Evolutionary conservation across 1,140 invertebrate species (phyloP).

Genomic region (Leptinotarsa undecemlineata): DNA sequence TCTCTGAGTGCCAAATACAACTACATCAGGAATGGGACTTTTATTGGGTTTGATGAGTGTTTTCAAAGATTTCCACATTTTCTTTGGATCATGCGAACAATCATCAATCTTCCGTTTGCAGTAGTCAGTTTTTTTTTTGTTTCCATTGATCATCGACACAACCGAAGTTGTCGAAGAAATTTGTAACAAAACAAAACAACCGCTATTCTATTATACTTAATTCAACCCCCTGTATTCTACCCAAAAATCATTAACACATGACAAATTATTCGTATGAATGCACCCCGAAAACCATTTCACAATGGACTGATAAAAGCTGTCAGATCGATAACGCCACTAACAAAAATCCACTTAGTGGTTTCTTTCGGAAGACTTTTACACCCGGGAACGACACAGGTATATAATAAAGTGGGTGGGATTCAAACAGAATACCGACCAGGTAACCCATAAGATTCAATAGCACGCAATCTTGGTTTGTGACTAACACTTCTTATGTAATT

Average conservation of each 20-base stretch:
- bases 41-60: no score
- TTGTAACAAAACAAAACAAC: no score
- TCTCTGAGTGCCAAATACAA: no score
- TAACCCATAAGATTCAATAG: background rate
- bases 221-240: background rate
- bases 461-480: background rate
- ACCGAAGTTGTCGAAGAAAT: no score
- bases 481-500: slow-evolving; percentile 11
- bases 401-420: background rate
- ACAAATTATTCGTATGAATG: background rate
- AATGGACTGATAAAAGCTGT: background rate
- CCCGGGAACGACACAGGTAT: background rate
- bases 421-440: slow-evolving; percentile 2
- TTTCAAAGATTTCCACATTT: no score
- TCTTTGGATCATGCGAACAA: no score
- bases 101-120: no score
- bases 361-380: background rate
- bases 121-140: no score
- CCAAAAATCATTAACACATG: background rate
- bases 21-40: no score
- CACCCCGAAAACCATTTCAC: background rate
- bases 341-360: slow-evolving; percentile 8
- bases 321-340: slow-evolving; percentile 7
- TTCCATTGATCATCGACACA: no score
- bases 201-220: no score